These are phyloP conservation scores for Menidia beryllina DNA, from an alignment of 2,113 vertebrate genomes.

Conservation along the genomic window DNA sequence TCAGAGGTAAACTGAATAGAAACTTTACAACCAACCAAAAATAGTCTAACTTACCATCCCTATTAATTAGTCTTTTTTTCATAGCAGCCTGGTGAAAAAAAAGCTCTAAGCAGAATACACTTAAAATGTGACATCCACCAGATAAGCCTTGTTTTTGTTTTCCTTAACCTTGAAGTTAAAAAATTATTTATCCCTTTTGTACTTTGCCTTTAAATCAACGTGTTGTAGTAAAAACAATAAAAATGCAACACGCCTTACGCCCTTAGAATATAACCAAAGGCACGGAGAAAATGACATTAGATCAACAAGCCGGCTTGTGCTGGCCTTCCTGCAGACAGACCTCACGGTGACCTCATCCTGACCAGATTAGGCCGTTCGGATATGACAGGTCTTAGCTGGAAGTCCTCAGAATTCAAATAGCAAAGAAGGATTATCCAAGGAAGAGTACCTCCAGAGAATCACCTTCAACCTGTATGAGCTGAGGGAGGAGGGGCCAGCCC, in stretches of 20 bases:
- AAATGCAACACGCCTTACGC: not conserved
- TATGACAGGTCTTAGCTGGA: conserved; percentile 51
- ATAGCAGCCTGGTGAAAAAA: not conserved
- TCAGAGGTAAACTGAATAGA: not conserved
- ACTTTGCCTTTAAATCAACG: not conserved
- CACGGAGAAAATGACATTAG: not conserved
- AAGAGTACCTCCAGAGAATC: conserved; percentile 8
- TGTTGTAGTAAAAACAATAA: no score
- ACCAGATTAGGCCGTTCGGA: conserved; percentile 47
- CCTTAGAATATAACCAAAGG: not conserved
- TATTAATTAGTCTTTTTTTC: no score
- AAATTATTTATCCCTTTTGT: not conserved
- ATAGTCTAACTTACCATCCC: no score
- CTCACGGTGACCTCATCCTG: conserved; percentile 14
- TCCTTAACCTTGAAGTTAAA: conserved; percentile 11
- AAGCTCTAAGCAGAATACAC: not conserved
- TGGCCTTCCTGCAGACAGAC: not conserved
- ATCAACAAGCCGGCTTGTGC: not conserved
- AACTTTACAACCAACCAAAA: not conserved
- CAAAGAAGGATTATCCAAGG: conserved; percentile 57
- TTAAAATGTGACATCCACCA: not conserved
- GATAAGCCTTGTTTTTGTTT: not conserved
- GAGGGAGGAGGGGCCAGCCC: not conserved
- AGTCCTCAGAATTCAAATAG: conserved; percentile 33
- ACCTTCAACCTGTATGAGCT: conserved; percentile 10